These are phyloP conservation scores for Isaurus tuberculatus DNA, from an alignment of 92 coral and sea anemone species.

Conservation along the genomic window DNA sequence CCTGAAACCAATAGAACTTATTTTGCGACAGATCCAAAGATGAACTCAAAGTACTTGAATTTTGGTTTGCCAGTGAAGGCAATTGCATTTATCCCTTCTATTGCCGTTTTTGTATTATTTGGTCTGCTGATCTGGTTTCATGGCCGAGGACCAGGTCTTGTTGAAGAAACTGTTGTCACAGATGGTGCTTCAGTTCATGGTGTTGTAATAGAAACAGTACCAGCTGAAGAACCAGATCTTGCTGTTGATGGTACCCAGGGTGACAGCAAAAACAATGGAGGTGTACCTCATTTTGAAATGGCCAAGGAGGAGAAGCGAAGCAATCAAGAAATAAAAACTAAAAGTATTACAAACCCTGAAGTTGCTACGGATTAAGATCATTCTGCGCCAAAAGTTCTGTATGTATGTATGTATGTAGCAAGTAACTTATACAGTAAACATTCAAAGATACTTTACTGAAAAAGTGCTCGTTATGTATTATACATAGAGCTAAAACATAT, in stretches of 20 bases:
- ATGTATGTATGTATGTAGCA: no score
- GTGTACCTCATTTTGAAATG: not conserved
- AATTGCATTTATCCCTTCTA: conserved; percentile 90
- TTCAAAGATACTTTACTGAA: no score
- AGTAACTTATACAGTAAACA: no score
- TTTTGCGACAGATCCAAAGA: conserved; percentile 70
- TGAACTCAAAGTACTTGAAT: conserved; percentile 89
- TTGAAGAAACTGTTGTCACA: conserved; percentile 62
- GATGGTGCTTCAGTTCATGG: conserved; percentile 79
- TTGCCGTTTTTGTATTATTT: conserved; percentile 78
- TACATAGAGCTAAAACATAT: no score
- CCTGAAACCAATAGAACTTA: conserved; percentile 75
- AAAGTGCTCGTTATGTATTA: no score
- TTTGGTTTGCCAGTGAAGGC: conserved; percentile 78
- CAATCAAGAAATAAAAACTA: not conserved
- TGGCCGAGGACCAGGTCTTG: conserved; percentile 78
- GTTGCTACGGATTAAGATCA: conserved; percentile 22
- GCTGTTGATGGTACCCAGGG: conserved; percentile 31
- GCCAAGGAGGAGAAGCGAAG: not conserved
- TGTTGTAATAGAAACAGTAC: conserved; percentile 71
- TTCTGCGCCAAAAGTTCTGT: conserved; percentile 28
- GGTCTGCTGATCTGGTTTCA: conserved; percentile 91
- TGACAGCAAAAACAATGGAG: not conserved
- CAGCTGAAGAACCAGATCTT: conserved; percentile 33
- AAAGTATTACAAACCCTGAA: not conserved